Evolutionary conservation across 1,140 invertebrate genomes (phyloP), one percentile per base, ranked within the genome.

Genomic region (Leptinotarsa lineolata): DNA sequence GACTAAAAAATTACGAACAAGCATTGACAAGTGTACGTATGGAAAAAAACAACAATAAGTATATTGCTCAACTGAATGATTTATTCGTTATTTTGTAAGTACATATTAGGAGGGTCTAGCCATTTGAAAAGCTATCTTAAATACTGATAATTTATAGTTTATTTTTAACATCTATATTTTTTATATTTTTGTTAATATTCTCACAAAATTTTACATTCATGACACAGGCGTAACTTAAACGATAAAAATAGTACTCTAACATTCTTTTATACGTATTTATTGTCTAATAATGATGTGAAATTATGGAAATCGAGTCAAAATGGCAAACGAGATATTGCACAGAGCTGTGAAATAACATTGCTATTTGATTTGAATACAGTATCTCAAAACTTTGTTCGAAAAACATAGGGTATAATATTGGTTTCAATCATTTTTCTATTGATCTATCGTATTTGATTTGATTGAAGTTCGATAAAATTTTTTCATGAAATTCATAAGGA

Each of bases 41-140:
- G 20, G 13, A 20, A 22, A 45, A 58, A 58, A 58, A 13, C 45
- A 45, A 68, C 30, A 72, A 66, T 24, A 64, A 66, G 18, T 3
- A 69, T 73, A 69, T 68, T 78, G 74, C 76, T 82, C 80, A 83
- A 83, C 82, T 81, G 78, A 82, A 82, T 80, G 79, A 76, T 83
- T 83, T 79, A 80, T 81, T 82, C 75, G 76, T 81, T 81, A 82
- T 81, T 80, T 80, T 77, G 74, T 77, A 78, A 83, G 76, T 82
- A 82, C 82, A 83, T 81, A 75, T 81, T 83, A 83, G 82, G 82
- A 82, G 81, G 82, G 81, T 83, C 81, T 83, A 84, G 81, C 81
- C 82, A 77, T 82, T 82, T 78, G 79, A 84, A 79, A 83, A 82
- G 82, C 82, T 82, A 84, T 81, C 72, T 79, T 84, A 83, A 84